Evolutionary conservation across 2,888 invertebrate species (phyloP).

Genomic region (Baronia brevicornis): DNA sequence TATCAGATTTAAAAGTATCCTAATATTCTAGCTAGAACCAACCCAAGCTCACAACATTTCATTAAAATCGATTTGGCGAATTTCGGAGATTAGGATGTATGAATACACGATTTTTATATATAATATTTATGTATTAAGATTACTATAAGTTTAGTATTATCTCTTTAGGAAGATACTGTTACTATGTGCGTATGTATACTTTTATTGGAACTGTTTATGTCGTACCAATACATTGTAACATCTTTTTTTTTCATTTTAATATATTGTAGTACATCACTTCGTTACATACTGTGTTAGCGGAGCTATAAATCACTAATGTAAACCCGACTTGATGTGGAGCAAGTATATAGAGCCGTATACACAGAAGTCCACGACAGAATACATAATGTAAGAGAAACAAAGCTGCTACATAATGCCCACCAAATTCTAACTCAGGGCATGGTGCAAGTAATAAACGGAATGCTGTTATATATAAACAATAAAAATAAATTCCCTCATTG

Average conservation of each 20-base stretch:
- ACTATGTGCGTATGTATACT: no score
- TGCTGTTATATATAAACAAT: not conserved
- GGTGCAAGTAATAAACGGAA: conserved; percentile 27
- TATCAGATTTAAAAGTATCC: no score
- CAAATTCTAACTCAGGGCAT: conserved; percentile 55
- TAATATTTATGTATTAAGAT: no score
- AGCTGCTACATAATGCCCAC: conserved; percentile 64
- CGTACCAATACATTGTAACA: conserved; percentile 6
- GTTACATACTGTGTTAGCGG: conserved; percentile 10
- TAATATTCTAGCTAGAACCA: no score
- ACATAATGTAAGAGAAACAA: conserved; percentile 63
- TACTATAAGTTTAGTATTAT: no score
- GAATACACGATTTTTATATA: no score
- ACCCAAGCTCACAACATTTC: no score
- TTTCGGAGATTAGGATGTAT: no score
- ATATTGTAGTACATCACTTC: conserved; percentile 2
- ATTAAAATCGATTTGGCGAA: no score
- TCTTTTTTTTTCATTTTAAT: conserved; percentile 5
- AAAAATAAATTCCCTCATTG: no score
- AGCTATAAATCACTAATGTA: conserved; percentile 21
- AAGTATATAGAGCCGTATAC: conserved; percentile 25
- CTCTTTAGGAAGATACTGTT: no score
- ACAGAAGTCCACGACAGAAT: conserved; percentile 53
- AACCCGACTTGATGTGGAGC: conserved; percentile 18
- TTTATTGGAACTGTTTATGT: no score